phyloP scores from a whole-genome alignment of 2,797 vertebrate genomes.

The Oryzias dopingdopingensis region DNA sequence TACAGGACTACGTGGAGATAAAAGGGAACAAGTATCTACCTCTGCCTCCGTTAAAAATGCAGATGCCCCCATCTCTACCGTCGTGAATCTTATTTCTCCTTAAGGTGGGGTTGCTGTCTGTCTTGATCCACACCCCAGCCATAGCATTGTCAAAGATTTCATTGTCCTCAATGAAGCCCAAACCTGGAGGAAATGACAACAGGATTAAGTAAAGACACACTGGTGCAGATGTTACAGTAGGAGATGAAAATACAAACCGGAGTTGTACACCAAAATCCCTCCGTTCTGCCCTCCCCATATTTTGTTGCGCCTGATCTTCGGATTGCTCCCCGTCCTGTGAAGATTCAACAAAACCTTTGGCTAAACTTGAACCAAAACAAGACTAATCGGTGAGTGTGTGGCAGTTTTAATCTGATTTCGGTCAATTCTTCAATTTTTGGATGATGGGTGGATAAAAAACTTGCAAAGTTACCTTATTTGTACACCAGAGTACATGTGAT shows the following conservation, averaged over 20 bases:
- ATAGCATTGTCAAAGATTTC: constrained; percentile 99
- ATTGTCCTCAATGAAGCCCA: constrained; percentile 99
- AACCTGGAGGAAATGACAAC: constrained; percentile 73
- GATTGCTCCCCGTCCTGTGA: constrained; percentile 96
- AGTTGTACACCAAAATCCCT: constrained; percentile 99
- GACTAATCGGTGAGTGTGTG: no score
- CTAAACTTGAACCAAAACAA: neutral
- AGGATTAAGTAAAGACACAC: neutral
- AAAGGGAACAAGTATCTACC: constrained; percentile 70
- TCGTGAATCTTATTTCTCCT: constrained; percentile 99
- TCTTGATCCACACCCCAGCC: constrained; percentile 99
- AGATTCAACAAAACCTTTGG: constrained; percentile 4
- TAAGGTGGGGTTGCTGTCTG: constrained; percentile 98
- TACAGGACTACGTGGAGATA: no score
- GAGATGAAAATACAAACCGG: constrained; percentile 72
- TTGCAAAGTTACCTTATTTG: constrained; percentile 86
- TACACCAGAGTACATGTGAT: constrained; percentile 99
- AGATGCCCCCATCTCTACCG: constrained; percentile 97
- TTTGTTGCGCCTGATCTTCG: constrained; percentile 98
- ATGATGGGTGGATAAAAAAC: neutral
- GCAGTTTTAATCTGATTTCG: neutral
- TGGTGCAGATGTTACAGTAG: neutral
- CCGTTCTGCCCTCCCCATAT: constrained; percentile 99
- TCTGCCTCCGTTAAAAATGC: constrained; percentile 99
- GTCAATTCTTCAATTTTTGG: neutral